Evolutionary conservation across 2,888 invertebrate species (phyloP).

Genomic region (Microctonus hyperodae): DNA sequence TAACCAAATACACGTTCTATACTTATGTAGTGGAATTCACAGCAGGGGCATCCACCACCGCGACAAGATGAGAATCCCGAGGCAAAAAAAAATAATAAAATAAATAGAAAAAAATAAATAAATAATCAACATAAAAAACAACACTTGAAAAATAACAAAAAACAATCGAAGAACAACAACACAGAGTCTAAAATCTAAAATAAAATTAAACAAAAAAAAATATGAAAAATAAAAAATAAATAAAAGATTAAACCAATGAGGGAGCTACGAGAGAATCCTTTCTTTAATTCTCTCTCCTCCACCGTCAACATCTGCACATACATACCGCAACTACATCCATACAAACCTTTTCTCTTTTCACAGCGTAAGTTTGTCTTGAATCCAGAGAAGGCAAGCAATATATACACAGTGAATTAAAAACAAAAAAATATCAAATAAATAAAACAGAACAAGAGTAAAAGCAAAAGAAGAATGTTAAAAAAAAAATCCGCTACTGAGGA

Average conservation of each 20-base stretch:
- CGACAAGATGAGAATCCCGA: neutral
- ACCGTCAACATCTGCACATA: neutral
- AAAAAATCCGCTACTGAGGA: slow-evolving; percentile 26
- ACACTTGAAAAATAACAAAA: slow-evolving; percentile 2
- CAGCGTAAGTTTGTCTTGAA: slow-evolving; percentile 14
- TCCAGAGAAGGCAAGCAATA: neutral
- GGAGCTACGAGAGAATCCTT: neutral
- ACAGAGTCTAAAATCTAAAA: neutral
- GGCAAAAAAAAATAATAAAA: slow-evolving; percentile 19
- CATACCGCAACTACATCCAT: too few species aligned
- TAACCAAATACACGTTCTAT: too few species aligned
- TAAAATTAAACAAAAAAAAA: neutral
- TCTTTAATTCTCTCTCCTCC: neutral
- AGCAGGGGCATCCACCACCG: slow-evolving; percentile 2
- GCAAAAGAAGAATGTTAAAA: neutral
- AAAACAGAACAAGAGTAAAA: neutral
- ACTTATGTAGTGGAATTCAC: slow-evolving; percentile 17
- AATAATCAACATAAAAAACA: slow-evolving; percentile 9
- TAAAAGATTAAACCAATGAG: slow-evolving; percentile 14
- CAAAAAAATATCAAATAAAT: neutral
- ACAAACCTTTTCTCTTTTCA: slow-evolving; percentile 16
- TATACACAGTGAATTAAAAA: neutral
- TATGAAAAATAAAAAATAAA: slow-evolving; percentile 15
- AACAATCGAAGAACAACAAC: slow-evolving; percentile 24
- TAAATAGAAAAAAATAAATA: slow-evolving; percentile 28